Conservation (phyloP, 2,113 vertebrate genomes). For the Hippocampus abdominalis region DNA sequence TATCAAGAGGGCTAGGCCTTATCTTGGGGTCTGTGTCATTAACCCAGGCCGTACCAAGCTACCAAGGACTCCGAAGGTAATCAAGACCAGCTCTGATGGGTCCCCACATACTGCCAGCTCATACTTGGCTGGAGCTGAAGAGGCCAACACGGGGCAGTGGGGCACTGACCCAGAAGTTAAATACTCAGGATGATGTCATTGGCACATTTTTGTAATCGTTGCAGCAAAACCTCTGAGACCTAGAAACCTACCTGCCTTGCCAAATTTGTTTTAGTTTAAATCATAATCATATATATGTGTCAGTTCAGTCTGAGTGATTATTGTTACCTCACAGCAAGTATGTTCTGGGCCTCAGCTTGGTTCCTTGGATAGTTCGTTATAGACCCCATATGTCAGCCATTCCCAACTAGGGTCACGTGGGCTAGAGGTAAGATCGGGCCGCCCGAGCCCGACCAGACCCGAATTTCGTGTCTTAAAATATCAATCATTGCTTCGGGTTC, state of each 20-base stretch:
- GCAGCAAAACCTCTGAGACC: neutral
- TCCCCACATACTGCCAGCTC: slow-evolving; percentile 64
- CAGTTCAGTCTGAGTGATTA: no score
- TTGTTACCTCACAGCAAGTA: no score
- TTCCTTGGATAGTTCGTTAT: no score
- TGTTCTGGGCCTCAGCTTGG: no score
- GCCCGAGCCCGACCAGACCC: no score
- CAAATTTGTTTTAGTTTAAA: neutral
- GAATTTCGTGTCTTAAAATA: no score
- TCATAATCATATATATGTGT: neutral
- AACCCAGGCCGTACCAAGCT: slow-evolving; percentile 86
- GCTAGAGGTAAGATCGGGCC: no score
- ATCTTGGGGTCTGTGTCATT: slow-evolving; percentile 81
- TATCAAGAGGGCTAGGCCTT: slow-evolving; percentile 67
- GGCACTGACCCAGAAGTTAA: slow-evolving; percentile 40
- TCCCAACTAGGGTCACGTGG: no score
- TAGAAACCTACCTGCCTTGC: neutral
- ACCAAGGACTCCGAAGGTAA: slow-evolving; percentile 80
- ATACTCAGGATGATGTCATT: neutral
- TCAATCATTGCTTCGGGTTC: no score
- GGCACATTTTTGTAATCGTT: neutral
- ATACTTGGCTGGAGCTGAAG: slow-evolving; percentile 57
- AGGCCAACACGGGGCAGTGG: slow-evolving; percentile 47
- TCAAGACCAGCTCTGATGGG: slow-evolving; percentile 31
- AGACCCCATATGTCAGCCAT: no score